Conservation (phyloP, 2,888 invertebrate species). For the Ashinkailepas kermadecensis region DNA sequence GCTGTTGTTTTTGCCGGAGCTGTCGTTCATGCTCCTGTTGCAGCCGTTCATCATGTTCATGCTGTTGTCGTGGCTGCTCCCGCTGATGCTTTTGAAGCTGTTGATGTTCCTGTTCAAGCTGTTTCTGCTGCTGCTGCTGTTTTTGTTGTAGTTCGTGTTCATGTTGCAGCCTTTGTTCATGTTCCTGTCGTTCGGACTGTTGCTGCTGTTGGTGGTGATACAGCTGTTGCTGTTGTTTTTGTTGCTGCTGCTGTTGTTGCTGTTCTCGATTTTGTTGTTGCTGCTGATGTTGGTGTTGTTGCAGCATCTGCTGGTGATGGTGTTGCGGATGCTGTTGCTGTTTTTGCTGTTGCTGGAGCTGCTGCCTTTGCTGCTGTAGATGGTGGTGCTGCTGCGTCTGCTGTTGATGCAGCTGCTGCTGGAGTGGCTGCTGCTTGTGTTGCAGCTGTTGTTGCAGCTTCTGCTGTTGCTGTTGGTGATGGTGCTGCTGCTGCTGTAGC, state of each 20-base stretch:
- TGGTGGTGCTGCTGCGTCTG: too few species aligned
- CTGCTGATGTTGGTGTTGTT: not conserved
- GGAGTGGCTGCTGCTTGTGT: not conserved
- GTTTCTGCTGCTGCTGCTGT: slow-evolving; percentile 48
- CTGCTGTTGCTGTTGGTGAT: not conserved
- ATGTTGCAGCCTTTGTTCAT: too few species aligned
- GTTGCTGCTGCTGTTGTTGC: not conserved
- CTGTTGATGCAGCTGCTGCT: not conserved
- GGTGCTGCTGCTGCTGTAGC: not conserved
- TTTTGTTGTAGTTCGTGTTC: too few species aligned
- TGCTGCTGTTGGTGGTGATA: too few species aligned
- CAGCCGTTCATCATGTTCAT: not conserved
- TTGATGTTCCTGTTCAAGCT: slow-evolving; percentile 54
- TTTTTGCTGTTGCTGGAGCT: too few species aligned
- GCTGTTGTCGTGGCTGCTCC: not conserved
- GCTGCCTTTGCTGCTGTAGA: too few species aligned
- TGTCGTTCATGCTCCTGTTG: not conserved
- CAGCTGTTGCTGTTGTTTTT: not conserved
- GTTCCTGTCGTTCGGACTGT: too few species aligned
- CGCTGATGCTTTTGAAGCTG: slow-evolving; percentile 49
- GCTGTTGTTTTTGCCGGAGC: not conserved
- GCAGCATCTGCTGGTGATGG: too few species aligned
- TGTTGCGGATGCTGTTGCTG: too few species aligned
- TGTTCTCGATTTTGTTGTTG: not conserved
- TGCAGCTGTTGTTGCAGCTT: not conserved